Evolutionary conservation across 2,797 vertebrate species (phyloP), one percentile per base, ranked within the genome.

Genomic region (Anas acuta): DNA sequence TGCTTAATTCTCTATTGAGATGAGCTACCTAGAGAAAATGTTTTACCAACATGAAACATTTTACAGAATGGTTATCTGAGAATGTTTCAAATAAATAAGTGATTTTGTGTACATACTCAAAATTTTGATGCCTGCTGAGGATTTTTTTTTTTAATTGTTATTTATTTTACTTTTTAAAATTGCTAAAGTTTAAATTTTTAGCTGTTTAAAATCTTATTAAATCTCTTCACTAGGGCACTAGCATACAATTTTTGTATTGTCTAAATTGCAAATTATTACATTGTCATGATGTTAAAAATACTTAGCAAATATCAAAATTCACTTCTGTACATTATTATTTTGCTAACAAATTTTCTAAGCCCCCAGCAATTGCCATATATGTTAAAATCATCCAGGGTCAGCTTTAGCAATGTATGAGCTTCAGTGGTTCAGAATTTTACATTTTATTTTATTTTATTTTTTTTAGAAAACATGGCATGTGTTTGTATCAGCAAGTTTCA

Each of bases 401-500:
- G 81, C 87, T 67, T 77, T 18, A 28, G 56, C 35, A 85, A 76
- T 61, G 53, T 76, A 74, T 25, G 81, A 88, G 92, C 54, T 89
- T 90, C 72, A 49, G 58, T 64, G 33, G 87, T 91, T 95, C 78
- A 89, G 74, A 83, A 91, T 87, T 92, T 83, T 21, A 6, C 80
- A 71, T 51, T 51, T 51, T 25, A 71, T 23, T 49, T 49, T 23
- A 28, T 53, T 53, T 65, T 30, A 39, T 64, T 64, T 65, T 26
- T 96, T 94, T 54, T 88, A 92, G 95, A 95, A 93, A 96, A 93
- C 54, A 92, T 58, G 75, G 53, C 90, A 69, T 51, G 56, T 75
- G 89, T 97, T 84, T 90, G 86, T 96, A 96, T 95, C 95, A 94
- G 96, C 83, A 95, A 96, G 71, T 92, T 83, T 97, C 84, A 96